Percentiles rank a stretch among this genome's conserved stretches.
Evolutionary conservation across 2,888 invertebrate species (phyloP).

Genomic region (Oconnorella tubifera): DNA sequence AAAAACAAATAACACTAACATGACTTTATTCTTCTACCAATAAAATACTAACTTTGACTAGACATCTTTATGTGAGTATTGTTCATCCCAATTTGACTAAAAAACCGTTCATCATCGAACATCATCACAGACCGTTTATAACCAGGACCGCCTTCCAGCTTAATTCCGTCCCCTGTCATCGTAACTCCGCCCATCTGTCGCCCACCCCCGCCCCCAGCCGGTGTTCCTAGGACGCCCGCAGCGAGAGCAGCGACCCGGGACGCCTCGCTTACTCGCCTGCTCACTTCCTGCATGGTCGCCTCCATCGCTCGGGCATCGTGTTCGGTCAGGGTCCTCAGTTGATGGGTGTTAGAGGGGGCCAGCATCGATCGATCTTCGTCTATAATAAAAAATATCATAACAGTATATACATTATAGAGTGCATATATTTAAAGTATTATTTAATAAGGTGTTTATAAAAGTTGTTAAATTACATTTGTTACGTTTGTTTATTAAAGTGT

Average conservation of each 20-base stretch:
- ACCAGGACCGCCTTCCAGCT: background rate
- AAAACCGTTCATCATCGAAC: constrained; percentile 43
- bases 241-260: constrained; percentile 16
- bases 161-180: background rate
- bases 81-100: constrained; percentile 51
- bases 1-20: too few relatives aligned
- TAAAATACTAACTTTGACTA: constrained; percentile 75
- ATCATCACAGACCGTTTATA: constrained; percentile 4
- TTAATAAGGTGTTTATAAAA: too few relatives aligned
- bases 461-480: too few relatives aligned
- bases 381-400: too few relatives aligned
- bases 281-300: constrained; percentile 55
- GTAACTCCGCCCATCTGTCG: background rate
- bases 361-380: too few relatives aligned
- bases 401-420: too few relatives aligned
- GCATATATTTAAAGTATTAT: too few relatives aligned
- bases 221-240: constrained; percentile 13
- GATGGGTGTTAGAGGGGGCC: too few relatives aligned
- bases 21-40: too few relatives aligned
- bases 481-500: too few relatives aligned
- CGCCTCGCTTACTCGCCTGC: constrained; percentile 49
- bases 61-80: constrained; percentile 82
- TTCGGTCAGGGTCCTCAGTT: constrained; percentile 43
- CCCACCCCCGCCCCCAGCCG: background rate
- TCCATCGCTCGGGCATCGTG: constrained; percentile 55